These are phyloP conservation scores for Meriones unguiculatus DNA, from an alignment of 2,113 vertebrate genomes.

Conservation along the genomic window DNA sequence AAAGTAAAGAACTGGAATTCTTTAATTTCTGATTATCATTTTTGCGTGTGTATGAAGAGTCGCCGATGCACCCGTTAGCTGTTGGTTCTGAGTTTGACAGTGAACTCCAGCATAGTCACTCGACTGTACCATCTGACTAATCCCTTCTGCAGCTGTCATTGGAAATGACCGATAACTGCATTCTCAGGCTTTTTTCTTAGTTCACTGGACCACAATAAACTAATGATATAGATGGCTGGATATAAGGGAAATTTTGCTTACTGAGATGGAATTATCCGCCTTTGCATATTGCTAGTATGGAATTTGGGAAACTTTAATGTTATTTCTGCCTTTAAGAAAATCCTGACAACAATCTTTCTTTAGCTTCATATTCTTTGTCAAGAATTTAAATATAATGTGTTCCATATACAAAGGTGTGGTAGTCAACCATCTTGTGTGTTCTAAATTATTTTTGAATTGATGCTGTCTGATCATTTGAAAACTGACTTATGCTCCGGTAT, in stretches of 20 bases:
- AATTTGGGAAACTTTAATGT: neutral
- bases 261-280: neutral
- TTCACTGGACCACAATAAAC: constrained; percentile 15
- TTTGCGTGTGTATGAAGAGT: too few relatives aligned
- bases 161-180: neutral
- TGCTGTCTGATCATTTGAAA: neutral
- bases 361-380: neutral
- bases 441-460: constrained; percentile 6
- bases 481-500: neutral
- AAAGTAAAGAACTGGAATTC: neutral
- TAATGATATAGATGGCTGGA: neutral
- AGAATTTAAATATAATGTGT: neutral
- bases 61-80: neutral
- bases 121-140: neutral
- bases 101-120: neutral
- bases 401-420: neutral
- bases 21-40: too few relatives aligned
- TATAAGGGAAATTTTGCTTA: neutral
- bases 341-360: neutral
- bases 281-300: neutral
- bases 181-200: neutral
- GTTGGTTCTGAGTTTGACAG: neutral
- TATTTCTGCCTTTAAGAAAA: neutral
- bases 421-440: neutral
- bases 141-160: neutral